phyloP scores from a whole-genome alignment of 2,113 vertebrate genomes.

The Gopherus flavomarginatus region DNA sequence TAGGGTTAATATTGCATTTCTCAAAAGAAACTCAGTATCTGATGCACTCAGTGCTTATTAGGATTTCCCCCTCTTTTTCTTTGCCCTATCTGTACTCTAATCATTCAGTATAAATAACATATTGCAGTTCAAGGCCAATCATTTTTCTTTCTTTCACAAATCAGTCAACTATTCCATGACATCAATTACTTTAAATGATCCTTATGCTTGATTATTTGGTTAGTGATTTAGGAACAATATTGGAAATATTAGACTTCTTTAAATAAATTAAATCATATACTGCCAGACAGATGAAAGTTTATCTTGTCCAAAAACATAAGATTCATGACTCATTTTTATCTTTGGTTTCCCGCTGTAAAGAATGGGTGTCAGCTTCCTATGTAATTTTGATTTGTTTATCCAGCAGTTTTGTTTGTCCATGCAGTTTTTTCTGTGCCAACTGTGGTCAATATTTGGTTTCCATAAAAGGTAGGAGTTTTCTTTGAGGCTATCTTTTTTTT shows the following conservation, averaged over 20 bases:
- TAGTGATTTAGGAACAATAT: conserved; percentile 77
- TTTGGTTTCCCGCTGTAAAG: conserved; percentile 83
- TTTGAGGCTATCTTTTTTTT: conserved; percentile 83
- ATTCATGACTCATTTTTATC: conserved; percentile 84
- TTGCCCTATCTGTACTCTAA: not conserved
- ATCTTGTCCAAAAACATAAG: conserved; percentile 80
- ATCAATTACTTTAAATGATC: conserved; percentile 74
- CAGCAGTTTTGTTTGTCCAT: conserved; percentile 88
- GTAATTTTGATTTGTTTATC: conserved; percentile 90
- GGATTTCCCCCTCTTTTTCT: not conserved
- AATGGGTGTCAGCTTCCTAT: conserved; percentile 85
- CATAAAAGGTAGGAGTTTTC: conserved; percentile 90
- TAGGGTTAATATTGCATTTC: not conserved
- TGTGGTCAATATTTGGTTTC: conserved; percentile 90
- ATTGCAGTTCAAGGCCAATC: conserved; percentile 17
- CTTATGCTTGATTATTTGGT: conserved; percentile 70
- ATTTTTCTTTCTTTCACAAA: conserved; percentile 44
- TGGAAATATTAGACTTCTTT: conserved; percentile 79
- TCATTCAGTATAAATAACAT: conserved; percentile 28
- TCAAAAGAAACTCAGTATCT: not conserved
- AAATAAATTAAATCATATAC: conserved; percentile 73
- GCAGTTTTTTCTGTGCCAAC: conserved; percentile 84
- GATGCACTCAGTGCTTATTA: rapidly evolving
- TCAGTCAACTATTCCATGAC: conserved; percentile 66
- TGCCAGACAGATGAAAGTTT: conserved; percentile 74